A percentile compares a stretch with the other conserved stretches of the same genome.
Evolutionary conservation across 1,140 invertebrate genomes (phyloP).

Genomic region (Drosophila kohkoa): DNA sequence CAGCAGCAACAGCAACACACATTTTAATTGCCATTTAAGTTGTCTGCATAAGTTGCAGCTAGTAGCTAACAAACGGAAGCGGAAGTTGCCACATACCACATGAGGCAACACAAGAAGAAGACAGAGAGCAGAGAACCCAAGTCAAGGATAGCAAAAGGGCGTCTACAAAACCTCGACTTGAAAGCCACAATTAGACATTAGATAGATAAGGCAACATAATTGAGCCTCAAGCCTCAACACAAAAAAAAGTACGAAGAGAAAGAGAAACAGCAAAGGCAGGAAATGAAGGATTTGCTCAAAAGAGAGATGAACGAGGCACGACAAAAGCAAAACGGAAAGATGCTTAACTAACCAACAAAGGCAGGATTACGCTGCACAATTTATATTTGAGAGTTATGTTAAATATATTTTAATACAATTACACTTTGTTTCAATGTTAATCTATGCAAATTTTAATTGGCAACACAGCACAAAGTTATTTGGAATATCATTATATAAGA

Average conservation of each 20-base stretch:
- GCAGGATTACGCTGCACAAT: not conserved
- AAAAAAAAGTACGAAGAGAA: too few species aligned
- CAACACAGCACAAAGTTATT: too few species aligned
- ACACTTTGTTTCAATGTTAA: not conserved
- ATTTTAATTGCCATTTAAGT: slow-evolving; percentile 53
- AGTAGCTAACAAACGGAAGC: slow-evolving; percentile 38
- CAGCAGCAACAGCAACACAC: not conserved
- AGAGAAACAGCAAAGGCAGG: slow-evolving; percentile 7
- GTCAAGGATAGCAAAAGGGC: slow-evolving; percentile 32
- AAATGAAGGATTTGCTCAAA: slow-evolving; percentile 45
- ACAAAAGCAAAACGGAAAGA: slow-evolving; percentile 8
- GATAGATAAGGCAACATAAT: slow-evolving; percentile 48
- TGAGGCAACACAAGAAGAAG: slow-evolving; percentile 17
- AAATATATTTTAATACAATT: slow-evolving; percentile 1
- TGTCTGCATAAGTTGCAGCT: slow-evolving; percentile 23
- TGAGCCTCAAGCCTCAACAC: slow-evolving; percentile 20
- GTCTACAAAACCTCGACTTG: not conserved
- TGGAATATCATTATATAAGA: too few species aligned
- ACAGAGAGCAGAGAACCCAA: not conserved
- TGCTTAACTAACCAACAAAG: slow-evolving; percentile 12
- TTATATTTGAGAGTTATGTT: not conserved
- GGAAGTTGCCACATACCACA: slow-evolving; percentile 37
- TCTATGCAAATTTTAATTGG: not conserved
- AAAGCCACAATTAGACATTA: slow-evolving; percentile 42
- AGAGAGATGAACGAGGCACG: not conserved